A percentile compares a stretch with the other conserved stretches of the same genome.
phyloP scores from a whole-genome alignment of 1,140 invertebrate species.

The Pseudomyrmex flavicornis region DNA sequence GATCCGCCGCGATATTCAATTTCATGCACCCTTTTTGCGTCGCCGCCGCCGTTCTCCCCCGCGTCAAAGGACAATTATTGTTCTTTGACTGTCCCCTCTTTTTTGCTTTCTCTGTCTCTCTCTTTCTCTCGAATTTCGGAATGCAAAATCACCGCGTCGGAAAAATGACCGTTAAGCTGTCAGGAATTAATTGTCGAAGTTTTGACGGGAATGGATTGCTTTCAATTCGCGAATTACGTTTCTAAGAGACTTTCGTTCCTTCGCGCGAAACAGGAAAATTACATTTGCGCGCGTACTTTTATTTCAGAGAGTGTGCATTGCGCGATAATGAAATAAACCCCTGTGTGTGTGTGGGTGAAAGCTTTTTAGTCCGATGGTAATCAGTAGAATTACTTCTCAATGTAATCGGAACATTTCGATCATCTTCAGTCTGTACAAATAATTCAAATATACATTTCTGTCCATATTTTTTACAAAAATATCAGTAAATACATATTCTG shows the following conservation, averaged over 20 bases:
- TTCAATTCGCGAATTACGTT: slow-evolving; percentile 22
- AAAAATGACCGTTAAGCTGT: slow-evolving; percentile 36
- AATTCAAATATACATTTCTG: too few species aligned
- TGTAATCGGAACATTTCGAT: too few species aligned
- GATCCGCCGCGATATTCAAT: slow-evolving; percentile 47
- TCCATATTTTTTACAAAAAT: too few species aligned
- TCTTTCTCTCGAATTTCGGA: neutral
- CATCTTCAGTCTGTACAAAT: too few species aligned
- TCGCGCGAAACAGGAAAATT: neutral
- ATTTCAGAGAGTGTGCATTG: neutral
- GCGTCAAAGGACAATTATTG: slow-evolving; percentile 45
- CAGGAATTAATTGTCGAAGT: slow-evolving; percentile 52
- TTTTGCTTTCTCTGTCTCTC: too few species aligned
- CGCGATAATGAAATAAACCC: neutral
- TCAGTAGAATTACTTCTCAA: too few species aligned
- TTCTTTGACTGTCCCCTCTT: slow-evolving; percentile 39
- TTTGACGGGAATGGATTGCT: slow-evolving; percentile 24
- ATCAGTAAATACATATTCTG: too few species aligned
- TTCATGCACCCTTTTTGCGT: slow-evolving; percentile 44
- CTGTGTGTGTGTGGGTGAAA: too few species aligned
- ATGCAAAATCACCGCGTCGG: slow-evolving; percentile 14
- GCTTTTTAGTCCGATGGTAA: too few species aligned
- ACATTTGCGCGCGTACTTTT: neutral
- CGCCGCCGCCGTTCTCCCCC: neutral
- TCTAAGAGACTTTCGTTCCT: slow-evolving; percentile 1